Conservation (phyloP, 2,797 vertebrate genomes). For the Sebastes dallii region DNA sequence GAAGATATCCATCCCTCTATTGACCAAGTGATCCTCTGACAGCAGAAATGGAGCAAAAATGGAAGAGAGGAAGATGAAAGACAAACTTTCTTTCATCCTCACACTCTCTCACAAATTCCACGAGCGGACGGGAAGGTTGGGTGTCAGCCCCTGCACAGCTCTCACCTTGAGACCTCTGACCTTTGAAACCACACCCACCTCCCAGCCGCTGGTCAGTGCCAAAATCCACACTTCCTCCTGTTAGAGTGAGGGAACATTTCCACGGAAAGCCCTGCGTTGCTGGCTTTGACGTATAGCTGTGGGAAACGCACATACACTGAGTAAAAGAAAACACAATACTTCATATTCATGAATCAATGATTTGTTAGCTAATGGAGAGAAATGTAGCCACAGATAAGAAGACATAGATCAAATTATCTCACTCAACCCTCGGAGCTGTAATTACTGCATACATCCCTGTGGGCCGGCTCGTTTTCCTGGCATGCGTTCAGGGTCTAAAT, state of each 20-base stretch:
- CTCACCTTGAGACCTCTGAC: slow-evolving; percentile 48
- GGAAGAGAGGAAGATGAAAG: not conserved
- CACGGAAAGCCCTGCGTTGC: not conserved
- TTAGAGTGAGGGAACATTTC: slow-evolving; percentile 42
- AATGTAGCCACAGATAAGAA: slow-evolving; percentile 17
- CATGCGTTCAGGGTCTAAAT: not conserved
- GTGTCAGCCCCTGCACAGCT: not conserved
- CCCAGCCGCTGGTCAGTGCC: not conserved
- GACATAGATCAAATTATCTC: not conserved
- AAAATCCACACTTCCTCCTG: slow-evolving; percentile 49
- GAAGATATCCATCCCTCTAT: not conserved
- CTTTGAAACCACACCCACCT: slow-evolving; percentile 3
- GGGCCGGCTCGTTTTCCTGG: not conserved
- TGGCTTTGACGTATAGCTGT: slow-evolving; percentile 8
- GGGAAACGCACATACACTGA: slow-evolving; percentile 14
- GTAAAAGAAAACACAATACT: slow-evolving; percentile 11
- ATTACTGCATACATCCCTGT: not conserved
- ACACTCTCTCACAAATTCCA: slow-evolving; percentile 30
- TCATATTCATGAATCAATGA: not conserved
- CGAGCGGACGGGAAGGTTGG: not conserved
- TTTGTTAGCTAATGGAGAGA: not conserved
- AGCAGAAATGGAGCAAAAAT: not conserved
- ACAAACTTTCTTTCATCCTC: not conserved
- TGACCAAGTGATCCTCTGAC: not conserved
- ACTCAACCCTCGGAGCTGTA: not conserved